phyloP scores from a whole-genome alignment of 1,140 invertebrate genomes.

The Aethina tumida region DNA sequence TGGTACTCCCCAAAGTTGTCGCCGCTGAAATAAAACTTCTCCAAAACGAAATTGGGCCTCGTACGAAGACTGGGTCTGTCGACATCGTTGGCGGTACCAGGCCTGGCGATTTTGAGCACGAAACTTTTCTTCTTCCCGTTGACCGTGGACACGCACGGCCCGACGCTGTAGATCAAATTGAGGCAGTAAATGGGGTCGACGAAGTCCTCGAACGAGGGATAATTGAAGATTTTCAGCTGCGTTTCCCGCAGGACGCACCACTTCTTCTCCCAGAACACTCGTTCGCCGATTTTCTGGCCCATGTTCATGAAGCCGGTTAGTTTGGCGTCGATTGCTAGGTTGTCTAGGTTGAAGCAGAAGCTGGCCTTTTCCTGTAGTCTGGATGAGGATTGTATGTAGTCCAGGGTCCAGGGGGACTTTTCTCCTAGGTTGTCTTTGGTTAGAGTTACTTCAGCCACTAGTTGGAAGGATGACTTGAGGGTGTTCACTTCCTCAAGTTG shows the following conservation, averaged over 20 bases:
- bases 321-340: constrained; percentile 1
- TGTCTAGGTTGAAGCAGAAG: constrained; percentile 7
- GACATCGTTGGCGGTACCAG: not conserved
- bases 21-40: constrained; percentile 8
- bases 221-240: constrained; percentile 10
- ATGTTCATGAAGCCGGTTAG: constrained; percentile 13
- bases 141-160: constrained; percentile 2
- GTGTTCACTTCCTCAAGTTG: constrained; percentile 9
- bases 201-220: constrained; percentile 12
- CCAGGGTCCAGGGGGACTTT: not conserved
- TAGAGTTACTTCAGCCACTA: constrained; percentile 10
- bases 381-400: constrained; percentile 1
- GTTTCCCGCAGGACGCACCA: constrained; percentile 12
- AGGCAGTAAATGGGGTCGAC: constrained; percentile 5
- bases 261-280: constrained; percentile 12
- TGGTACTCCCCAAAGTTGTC: not conserved
- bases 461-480: constrained; percentile 12
- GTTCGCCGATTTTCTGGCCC: constrained; percentile 3
- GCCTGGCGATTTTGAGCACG: constrained; percentile 9
- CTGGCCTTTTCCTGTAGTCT: constrained; percentile 2
- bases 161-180: constrained; percentile 12
- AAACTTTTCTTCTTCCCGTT: constrained; percentile 7
- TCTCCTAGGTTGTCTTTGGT: constrained; percentile 9
- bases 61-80: not conserved
- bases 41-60: constrained; percentile 3